phyloP scores from a whole-genome alignment of 2,797 vertebrate species.

The Gymnothorax reevesii region DNA sequence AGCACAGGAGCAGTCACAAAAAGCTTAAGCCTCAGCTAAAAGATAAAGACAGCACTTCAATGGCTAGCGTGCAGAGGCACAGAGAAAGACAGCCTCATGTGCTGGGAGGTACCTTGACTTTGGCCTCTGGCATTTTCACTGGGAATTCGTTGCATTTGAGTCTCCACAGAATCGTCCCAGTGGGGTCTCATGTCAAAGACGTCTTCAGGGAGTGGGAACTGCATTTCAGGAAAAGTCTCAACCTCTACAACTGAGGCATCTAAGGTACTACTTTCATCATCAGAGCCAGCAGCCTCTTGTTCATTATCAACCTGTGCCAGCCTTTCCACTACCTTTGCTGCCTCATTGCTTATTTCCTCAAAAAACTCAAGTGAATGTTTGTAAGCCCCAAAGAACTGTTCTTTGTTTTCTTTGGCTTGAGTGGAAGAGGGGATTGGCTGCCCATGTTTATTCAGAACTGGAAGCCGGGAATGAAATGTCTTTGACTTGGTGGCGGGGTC shows the following conservation, averaged over 20 bases:
- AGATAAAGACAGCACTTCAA: constrained; percentile 78
- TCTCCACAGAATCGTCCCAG: constrained; percentile 98
- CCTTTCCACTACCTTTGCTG: constrained; percentile 92
- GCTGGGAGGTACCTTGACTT: constrained; percentile 96
- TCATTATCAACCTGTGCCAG: constrained; percentile 88
- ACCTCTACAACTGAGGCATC: constrained; percentile 92
- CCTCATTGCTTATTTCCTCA: constrained; percentile 95
- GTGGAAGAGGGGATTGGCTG: constrained; percentile 64
- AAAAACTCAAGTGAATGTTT: constrained; percentile 90
- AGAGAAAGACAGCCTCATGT: constrained; percentile 87
- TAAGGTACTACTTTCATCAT: constrained; percentile 91
- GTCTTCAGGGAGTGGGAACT: constrained; percentile 90
- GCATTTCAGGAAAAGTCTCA: constrained; percentile 84
- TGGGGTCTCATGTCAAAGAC: constrained; percentile 95
- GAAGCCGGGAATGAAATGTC: constrained; percentile 85
- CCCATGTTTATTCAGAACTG: constrained; percentile 82
- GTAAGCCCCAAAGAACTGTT: constrained; percentile 76
- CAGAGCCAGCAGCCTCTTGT: constrained; percentile 82
- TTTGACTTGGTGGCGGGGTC: constrained; percentile 79
- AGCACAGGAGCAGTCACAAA: constrained; percentile 73
- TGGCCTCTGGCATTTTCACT: constrained; percentile 90
- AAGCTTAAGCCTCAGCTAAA: constrained; percentile 74
- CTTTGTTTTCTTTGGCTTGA: constrained; percentile 80
- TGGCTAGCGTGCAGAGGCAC: constrained; percentile 83
- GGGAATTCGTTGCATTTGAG: constrained; percentile 98